Evolutionary conservation across 1,140 invertebrate genomes (phyloP).

Genomic region (Phymorhynchus buccinoides): DNA sequence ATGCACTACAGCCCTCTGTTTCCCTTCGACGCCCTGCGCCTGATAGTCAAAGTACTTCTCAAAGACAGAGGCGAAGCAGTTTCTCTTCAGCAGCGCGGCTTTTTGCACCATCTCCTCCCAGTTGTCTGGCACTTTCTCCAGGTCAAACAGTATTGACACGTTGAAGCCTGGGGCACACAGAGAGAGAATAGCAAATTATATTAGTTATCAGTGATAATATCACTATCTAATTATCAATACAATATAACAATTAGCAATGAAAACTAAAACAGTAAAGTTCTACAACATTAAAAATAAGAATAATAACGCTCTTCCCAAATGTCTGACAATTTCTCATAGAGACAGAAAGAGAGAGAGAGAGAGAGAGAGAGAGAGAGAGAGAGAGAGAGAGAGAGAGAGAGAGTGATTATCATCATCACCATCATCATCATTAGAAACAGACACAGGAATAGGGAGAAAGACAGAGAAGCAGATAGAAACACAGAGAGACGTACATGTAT

Average conservation of each 20-base stretch:
- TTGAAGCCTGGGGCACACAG: slow-evolving; percentile 83
- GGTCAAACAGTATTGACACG: slow-evolving; percentile 92
- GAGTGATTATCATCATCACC: too few species aligned
- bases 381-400: too few species aligned
- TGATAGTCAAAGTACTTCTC: slow-evolving; percentile 99
- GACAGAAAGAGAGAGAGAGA: too few species aligned
- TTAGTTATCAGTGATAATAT: neutral
- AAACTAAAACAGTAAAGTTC: neutral
- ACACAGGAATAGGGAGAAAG: neutral
- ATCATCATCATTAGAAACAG: too few species aligned
- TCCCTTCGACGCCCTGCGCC: slow-evolving; percentile 89
- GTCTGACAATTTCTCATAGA: too few species aligned
- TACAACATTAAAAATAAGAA: too few species aligned
- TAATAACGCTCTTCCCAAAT: too few species aligned
- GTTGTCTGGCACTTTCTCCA: slow-evolving; percentile 92
- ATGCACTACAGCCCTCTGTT: slow-evolving; percentile 96
- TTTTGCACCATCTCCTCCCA: slow-evolving; percentile 92
- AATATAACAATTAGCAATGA: too few species aligned
- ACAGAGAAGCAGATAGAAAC: too few species aligned
- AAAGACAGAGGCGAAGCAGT: slow-evolving; percentile 99
- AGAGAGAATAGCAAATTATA: slow-evolving; percentile 15
- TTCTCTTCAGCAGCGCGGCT: slow-evolving; percentile 94
- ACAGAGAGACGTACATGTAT: too few species aligned
- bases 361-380: too few species aligned
- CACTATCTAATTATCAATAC: too few species aligned